These are phyloP conservation scores for Petaurus breviceps DNA, from an alignment of 2,113 vertebrate genomes.

Conservation along the genomic window DNA sequence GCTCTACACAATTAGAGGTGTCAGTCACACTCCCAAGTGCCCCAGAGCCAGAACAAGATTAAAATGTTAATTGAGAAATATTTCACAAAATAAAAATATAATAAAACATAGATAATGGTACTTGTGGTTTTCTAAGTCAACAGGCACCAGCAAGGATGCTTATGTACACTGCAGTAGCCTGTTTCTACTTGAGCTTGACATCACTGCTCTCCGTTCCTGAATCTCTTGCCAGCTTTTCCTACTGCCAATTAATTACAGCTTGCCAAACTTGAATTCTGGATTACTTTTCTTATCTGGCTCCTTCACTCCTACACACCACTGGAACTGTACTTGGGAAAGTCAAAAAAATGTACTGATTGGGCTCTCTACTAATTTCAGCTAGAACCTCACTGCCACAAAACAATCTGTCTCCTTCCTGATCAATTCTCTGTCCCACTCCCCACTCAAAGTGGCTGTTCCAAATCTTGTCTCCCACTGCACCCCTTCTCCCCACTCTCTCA, in stretches of 20 bases:
- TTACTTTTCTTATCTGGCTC: background rate
- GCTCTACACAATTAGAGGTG: background rate
- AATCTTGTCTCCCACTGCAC: background rate
- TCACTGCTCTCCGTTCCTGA: background rate
- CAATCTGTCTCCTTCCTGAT: background rate
- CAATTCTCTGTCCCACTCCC: background rate
- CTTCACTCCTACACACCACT: background rate
- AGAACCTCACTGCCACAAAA: background rate
- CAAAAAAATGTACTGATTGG: background rate
- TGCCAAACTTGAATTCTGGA: background rate
- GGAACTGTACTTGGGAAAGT: background rate
- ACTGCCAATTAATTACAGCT: background rate
- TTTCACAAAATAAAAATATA: background rate
- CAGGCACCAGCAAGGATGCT: background rate
- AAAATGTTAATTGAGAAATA: background rate
- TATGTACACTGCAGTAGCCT: background rate
- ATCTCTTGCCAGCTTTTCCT: background rate
- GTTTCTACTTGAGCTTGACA: background rate
- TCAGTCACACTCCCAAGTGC: background rate
- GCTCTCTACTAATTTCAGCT: background rate
- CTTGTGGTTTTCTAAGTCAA: background rate
- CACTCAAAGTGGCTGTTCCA: background rate
- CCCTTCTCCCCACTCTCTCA: background rate
- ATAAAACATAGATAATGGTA: background rate
- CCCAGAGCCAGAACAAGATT: background rate